Percentiles rank a stretch among this genome's conserved stretches.
These are phyloP conservation scores for Euplexia lucipara DNA, from an alignment of 2,888 invertebrate genomes.

Conservation along the genomic window DNA sequence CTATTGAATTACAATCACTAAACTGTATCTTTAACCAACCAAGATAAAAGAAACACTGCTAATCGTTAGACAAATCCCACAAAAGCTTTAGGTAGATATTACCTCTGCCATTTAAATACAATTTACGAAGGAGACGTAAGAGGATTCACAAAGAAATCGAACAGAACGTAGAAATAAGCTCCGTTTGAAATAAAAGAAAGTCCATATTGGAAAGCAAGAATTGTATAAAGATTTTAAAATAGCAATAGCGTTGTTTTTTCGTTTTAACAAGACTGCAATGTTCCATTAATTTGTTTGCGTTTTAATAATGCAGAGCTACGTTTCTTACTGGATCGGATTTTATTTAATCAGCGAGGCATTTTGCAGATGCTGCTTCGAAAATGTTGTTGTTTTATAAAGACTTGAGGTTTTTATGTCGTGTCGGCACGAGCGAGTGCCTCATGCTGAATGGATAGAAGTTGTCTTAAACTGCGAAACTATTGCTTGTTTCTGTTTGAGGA, in stretches of 20 bases:
- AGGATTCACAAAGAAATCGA: conserved; percentile 23
- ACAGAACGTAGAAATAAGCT: conserved; percentile 39
- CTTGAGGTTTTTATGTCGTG: neutral
- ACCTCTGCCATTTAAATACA: conserved; percentile 27
- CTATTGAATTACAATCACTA: no score
- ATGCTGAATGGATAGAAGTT: no score
- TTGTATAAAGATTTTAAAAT: conserved; percentile 33
- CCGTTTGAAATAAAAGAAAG: conserved; percentile 34
- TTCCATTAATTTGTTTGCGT: conserved; percentile 16
- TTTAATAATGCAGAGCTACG: conserved; percentile 22
- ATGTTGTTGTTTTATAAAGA: neutral
- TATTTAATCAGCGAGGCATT: conserved; percentile 10
- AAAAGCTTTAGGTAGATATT: neutral
- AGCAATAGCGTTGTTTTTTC: conserved; percentile 20
- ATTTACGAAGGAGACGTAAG: conserved; percentile 17
- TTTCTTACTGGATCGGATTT: conserved; percentile 14
- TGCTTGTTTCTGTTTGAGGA: no score
- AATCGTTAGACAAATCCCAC: neutral
- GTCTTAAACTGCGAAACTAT: no score
- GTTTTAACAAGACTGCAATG: conserved; percentile 32
- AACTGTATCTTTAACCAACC: neutral
- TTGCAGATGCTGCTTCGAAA: conserved; percentile 4
- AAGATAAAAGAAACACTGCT: neutral
- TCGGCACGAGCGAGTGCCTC: no score
- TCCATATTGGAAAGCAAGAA: conserved; percentile 36